A percentile compares a stretch with the other conserved stretches of the same genome.
Evolutionary conservation across 2,113 vertebrate species (phyloP).

Genomic region (Motacilla alba): DNA sequence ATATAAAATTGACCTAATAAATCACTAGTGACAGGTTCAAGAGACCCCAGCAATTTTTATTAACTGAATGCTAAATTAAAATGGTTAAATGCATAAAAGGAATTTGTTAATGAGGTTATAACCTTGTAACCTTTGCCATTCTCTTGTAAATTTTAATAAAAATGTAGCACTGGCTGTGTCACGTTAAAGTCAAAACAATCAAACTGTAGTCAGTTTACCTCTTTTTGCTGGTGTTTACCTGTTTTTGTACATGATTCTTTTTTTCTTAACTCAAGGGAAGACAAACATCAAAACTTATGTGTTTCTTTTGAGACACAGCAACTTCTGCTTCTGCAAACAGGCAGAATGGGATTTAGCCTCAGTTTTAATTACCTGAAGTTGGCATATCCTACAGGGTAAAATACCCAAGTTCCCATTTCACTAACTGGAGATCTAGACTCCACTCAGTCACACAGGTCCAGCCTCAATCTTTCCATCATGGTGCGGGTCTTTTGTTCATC

Average conservation of each 20-base stretch:
- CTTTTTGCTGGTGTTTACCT: conserved; percentile 24
- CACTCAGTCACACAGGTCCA: not conserved
- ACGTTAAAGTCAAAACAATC: conserved; percentile 14
- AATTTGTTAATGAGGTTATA: conserved; percentile 30
- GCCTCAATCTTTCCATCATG: not conserved
- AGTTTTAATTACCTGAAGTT: not conserved
- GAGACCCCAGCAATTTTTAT: conserved; percentile 48
- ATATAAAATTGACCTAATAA: conserved; percentile 75
- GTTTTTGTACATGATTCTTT: not conserved
- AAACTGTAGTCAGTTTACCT: not conserved
- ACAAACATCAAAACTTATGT: not conserved
- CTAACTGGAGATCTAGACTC: not conserved
- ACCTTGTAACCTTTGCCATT: conserved; percentile 20
- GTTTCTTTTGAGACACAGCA: not conserved
- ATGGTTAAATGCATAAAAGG: conserved; percentile 17
- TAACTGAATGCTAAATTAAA: conserved; percentile 50
- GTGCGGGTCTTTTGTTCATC: fast-evolving
- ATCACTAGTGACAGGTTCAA: conserved; percentile 71
- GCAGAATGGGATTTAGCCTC: not conserved
- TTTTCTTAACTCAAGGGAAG: not conserved
- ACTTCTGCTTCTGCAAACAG: not conserved
- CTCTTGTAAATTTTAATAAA: conserved; percentile 50
- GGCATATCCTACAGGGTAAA: not conserved
- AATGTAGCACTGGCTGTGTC: not conserved
- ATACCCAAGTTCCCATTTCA: not conserved